These are phyloP conservation scores for Xyliphius kryptos DNA, from an alignment of 2,113 vertebrate species.

Conservation along the genomic window DNA sequence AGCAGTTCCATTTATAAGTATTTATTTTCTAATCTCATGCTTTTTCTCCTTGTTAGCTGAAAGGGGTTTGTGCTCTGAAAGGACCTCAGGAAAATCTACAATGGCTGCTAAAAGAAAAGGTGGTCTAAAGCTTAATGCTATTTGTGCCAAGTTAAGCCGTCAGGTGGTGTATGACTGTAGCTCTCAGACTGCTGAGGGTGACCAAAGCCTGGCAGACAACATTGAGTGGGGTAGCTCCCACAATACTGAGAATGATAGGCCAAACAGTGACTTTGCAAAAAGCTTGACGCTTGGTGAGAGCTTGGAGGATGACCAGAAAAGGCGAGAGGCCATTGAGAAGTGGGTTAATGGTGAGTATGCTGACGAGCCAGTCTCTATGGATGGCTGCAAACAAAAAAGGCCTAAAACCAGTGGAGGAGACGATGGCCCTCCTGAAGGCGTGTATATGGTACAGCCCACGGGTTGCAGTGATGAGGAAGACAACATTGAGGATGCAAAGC, in stretches of 20 bases:
- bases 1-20: too few species aligned
- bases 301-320: conserved; percentile 85
- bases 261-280: conserved; percentile 65
- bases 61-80: conserved; percentile 95
- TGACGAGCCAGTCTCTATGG: conserved; percentile 70
- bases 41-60: conserved; percentile 74
- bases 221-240: conserved; percentile 72
- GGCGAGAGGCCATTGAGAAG: conserved; percentile 95
- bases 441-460: conserved; percentile 97
- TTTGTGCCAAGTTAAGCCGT: conserved; percentile 98
- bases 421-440: conserved; percentile 83
- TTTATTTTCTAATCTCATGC: conserved; percentile 3
- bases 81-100: conserved; percentile 90
- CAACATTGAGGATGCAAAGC: conserved; percentile 66
- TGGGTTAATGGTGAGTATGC: conserved; percentile 97
- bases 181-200: conserved; percentile 73
- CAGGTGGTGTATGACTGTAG: conserved; percentile 89
- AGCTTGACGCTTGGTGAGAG: conserved; percentile 70
- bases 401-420: conserved; percentile 58
- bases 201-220: conserved; percentile 70
- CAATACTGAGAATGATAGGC: conserved; percentile 66
- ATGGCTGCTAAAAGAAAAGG: conserved; percentile 99
- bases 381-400: conserved; percentile 54
- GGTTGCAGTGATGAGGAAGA: conserved; percentile 96
- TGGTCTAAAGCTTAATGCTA: conserved; percentile 98